These are phyloP conservation scores for Diplodus puntazzo DNA, from an alignment of 2,797 vertebrate genomes.

Conservation along the genomic window DNA sequence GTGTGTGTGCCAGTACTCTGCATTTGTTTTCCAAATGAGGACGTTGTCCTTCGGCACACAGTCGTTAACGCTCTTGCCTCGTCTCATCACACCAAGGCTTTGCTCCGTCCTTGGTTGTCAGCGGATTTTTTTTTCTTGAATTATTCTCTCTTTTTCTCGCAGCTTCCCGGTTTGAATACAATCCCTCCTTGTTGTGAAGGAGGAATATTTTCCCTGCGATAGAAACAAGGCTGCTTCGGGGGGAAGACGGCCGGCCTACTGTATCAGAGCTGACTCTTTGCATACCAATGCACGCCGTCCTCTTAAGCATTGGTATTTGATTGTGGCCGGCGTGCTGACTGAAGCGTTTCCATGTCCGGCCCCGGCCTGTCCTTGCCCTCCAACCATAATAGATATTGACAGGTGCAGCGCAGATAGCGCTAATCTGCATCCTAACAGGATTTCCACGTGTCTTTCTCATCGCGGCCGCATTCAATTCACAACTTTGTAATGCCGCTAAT, in stretches of 20 bases:
- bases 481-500: constrained; percentile 59
- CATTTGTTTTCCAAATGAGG: constrained; percentile 57
- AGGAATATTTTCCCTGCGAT: constrained; percentile 12
- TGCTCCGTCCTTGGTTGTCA: constrained; percentile 40
- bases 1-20: neutral
- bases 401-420: constrained; percentile 65
- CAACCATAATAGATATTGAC: constrained; percentile 70
- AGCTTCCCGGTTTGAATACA: constrained; percentile 23
- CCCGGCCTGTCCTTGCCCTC: constrained; percentile 64
- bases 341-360: constrained; percentile 63
- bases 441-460: constrained; percentile 69
- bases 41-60: constrained; percentile 47
- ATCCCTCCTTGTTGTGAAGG: constrained; percentile 18
- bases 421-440: constrained; percentile 74
- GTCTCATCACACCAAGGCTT: neutral
- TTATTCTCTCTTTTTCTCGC: constrained; percentile 25
- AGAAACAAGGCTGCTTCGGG: neutral
- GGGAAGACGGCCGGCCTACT: neutral
- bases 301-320: constrained; percentile 27
- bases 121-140: constrained; percentile 38
- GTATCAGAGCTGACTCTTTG: constrained; percentile 29
- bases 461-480: constrained; percentile 50
- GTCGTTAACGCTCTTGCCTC: constrained; percentile 32
- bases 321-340: constrained; percentile 61
- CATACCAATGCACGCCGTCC: constrained; percentile 41